Evolutionary conservation across 1,140 invertebrate genomes (phyloP).

Genomic region (Heliconius eleuchia): DNA sequence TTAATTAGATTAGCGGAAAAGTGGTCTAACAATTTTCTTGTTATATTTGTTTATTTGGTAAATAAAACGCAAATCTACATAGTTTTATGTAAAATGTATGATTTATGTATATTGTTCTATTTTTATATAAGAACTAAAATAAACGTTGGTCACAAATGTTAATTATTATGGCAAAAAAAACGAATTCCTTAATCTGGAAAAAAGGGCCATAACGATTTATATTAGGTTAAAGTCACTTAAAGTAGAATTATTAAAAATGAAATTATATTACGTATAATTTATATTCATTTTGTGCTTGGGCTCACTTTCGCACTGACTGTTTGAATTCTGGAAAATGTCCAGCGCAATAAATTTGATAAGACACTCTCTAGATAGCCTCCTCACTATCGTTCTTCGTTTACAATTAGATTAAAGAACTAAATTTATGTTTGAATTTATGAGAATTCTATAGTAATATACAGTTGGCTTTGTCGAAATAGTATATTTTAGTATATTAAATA

Average conservation of each 20-base stretch:
- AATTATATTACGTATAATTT: neutral
- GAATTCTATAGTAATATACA: neutral
- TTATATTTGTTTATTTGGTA: neutral
- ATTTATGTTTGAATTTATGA: neutral
- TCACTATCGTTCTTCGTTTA: neutral
- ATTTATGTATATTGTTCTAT: no score
- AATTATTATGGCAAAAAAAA: no score
- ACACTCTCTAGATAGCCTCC: neutral
- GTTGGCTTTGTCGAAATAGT: neutral
- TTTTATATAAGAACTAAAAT: no score
- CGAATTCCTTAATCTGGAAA: no score
- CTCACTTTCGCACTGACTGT: neutral
- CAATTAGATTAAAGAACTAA: neutral
- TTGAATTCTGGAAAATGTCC: neutral
- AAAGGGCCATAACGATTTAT: no score
- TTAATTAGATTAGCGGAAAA: neutral
- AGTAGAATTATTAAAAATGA: no score
- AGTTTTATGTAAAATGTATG: no score
- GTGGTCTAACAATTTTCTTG: neutral
- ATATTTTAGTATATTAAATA: no score
- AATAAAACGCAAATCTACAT: no score
- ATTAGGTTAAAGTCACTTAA: no score
- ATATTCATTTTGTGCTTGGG: neutral
- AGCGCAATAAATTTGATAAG: neutral
- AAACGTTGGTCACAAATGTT: no score